Evolutionary conservation across 2,888 invertebrate species (phyloP), one percentile per base, ranked within the genome.

Genomic region (Sphaerophoria rueppellii): DNA sequence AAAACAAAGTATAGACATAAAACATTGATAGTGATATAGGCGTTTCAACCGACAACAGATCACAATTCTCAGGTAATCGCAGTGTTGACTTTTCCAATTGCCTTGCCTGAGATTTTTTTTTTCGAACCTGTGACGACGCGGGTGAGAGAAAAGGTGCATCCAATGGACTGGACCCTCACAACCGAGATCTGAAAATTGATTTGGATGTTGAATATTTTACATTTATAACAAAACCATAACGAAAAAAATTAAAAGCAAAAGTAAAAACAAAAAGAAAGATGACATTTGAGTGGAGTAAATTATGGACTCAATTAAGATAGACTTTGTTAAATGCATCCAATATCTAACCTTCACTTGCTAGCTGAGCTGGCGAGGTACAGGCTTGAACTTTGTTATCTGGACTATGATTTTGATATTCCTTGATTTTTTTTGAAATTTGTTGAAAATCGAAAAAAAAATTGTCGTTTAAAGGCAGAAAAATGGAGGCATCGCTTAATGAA

Each of bases 241-340:
- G 63, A 74, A 55, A 58, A 37, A 35, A 16, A 57, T 52, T 24
- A 71, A 78, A 74, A 78, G 71, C 48, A 79, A 79, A 75, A 79
- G 63, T 78, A 50, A 67, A 67, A 37, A 46, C 35, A 57, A 71
- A 67, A 12, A 37, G 12, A 48, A 37, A 67, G 80, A 83, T 83
- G 75, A 76, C 71, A 80, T 67, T 67, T 32, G 43, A 48, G 46
- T 57, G 7, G 35, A 67, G 77, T 24, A 74, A 81, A 72, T 79
- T 79, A 83, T 79, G 74, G 70, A 74, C 79, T 67, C 78, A 83
- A 83, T 83, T 83, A 83, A 83, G 82, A 83, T 79, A 75, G 79
- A 54, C 73, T 37, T 46, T 50, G 32, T 50, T 67, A 67, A 67
- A 67, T 48, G 67, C 32, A 74, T 63, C 35, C 40, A 67, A 67